Conservation (phyloP, 2,113 vertebrate species). For the Syngnathoides biaculeatus region DNA sequence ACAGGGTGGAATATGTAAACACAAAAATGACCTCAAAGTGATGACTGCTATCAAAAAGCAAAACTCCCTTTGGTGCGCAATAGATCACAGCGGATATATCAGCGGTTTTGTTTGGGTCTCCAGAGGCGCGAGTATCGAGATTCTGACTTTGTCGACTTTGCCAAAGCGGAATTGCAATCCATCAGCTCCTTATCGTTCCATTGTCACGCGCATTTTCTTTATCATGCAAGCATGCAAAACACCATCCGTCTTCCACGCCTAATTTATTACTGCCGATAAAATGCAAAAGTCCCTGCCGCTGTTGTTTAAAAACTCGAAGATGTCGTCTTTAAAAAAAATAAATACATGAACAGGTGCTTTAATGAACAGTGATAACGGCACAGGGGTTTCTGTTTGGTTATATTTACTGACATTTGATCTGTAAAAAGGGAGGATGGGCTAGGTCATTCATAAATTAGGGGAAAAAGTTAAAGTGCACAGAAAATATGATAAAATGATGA, state of each 20-base stretch:
- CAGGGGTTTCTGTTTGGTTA: slow-evolving; percentile 52
- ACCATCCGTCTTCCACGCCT: slow-evolving; percentile 72
- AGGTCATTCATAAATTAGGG: no score
- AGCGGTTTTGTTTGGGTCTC: slow-evolving; percentile 33
- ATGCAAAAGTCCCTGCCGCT: slow-evolving; percentile 57
- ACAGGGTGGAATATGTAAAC: slow-evolving; percentile 20
- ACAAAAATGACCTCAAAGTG: slow-evolving; percentile 14
- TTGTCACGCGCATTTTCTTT: slow-evolving; percentile 70
- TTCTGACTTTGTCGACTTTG: slow-evolving; percentile 67
- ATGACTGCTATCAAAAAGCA: slow-evolving; percentile 31
- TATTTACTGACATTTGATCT: slow-evolving; percentile 12
- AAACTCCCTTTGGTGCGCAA: slow-evolving; percentile 15
- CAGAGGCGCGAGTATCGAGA: slow-evolving; percentile 12
- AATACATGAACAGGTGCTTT: slow-evolving; percentile 59
- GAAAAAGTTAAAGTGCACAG: no score
- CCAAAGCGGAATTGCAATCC: slow-evolving; percentile 62
- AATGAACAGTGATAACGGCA: slow-evolving; percentile 69
- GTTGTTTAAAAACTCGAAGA: slow-evolving; percentile 50
- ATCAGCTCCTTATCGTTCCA: slow-evolving; percentile 70
- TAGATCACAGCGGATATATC: slow-evolving; percentile 33
- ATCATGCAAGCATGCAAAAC: slow-evolving; percentile 79
- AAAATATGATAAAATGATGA: no score
- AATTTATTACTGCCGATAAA: slow-evolving; percentile 70
- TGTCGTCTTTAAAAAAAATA: slow-evolving; percentile 38
- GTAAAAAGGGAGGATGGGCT: background rate